Evolutionary conservation across 2,797 vertebrate genomes (phyloP).

Genomic region (Pogoniulus pusillus): DNA sequence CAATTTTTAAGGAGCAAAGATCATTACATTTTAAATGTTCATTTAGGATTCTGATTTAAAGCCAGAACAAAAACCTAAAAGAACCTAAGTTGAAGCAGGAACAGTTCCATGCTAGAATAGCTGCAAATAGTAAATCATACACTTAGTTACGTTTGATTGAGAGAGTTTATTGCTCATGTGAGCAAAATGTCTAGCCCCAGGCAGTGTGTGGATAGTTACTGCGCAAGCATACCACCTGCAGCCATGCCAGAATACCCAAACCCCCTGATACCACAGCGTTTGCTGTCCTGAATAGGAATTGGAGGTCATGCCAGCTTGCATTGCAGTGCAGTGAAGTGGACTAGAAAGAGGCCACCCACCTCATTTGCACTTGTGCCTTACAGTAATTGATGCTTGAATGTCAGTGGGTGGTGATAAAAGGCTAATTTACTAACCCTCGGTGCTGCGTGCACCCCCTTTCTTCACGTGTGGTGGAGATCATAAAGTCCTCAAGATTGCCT

Average conservation of each 20-base stretch:
- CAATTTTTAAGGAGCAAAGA: constrained; percentile 65
- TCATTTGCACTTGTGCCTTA: constrained; percentile 41
- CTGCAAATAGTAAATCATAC: constrained; percentile 53
- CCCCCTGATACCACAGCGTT: not conserved
- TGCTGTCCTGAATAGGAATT: constrained; percentile 41
- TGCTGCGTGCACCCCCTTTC: not conserved
- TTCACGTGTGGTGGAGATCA: not conserved
- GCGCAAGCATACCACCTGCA: constrained; percentile 25
- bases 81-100: constrained; percentile 21
- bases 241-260: constrained; percentile 40
- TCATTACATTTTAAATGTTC: constrained; percentile 58
- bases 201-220: constrained; percentile 22
- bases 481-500: not conserved
- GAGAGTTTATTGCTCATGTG: constrained; percentile 56
- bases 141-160: constrained; percentile 59
- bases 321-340: constrained; percentile 47
- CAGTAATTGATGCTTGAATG: constrained; percentile 41
- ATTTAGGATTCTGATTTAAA: constrained; percentile 63
- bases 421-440: constrained; percentile 27
- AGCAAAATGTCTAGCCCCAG: constrained; percentile 54
- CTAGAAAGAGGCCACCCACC: constrained; percentile 63
- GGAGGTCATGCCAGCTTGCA: constrained; percentile 32
- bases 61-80: constrained; percentile 32
- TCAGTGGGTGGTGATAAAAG: constrained; percentile 43
- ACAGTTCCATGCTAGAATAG: constrained; percentile 29